Base-by-base conservation (phyloP, 2,888 invertebrate genomes). In the Dynastes maya region DNA sequence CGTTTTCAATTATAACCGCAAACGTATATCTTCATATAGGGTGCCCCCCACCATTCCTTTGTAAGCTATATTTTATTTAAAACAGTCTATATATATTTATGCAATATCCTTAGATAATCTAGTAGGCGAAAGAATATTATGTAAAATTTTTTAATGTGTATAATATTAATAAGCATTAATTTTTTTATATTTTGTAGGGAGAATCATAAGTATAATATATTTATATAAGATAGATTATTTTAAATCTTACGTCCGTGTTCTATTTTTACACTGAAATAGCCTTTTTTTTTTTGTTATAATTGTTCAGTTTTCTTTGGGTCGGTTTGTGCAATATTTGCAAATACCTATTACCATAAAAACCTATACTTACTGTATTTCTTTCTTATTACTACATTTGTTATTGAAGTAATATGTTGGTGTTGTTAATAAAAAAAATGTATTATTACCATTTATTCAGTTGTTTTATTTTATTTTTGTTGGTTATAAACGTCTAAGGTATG, bases 281-380 rank as follows among this genome's bases (percentile, higher is more conserved):
- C 29, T 27, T 27, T 51, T 76, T 64, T 64, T 9, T 81, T 79
- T 68, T 79, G 68, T 77, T 32, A 29, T 77, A 16, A n/a, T 29
- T 45, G 45, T 45, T 45, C 11, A 0, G 2, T 45, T 45, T 45
- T 45, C 45, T 70, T 76, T 72, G 80, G 82, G 82, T 81, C 82
- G 81, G 82, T 80, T 80, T 61, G 82, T 82, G 82, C 82, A 82
- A 82, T 82, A 82, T 67, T 78, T 68, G 68, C 68, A 81, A 77
- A 79, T 45, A 45, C 45, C 45, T 45, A 8, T 45, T 45, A 45
- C 11, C 61, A 67, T 67, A 49, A 78, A 77, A 37, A 77, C 9
- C 40, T 65, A n/a, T 55, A 55, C n/a, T 37, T 29, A 37, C 49
- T 55, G 11, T 67, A 32, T 27, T 76, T 53, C 75, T 61, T 77